Evolutionary conservation across 2,888 invertebrate species (phyloP).

Genomic region (Poecilus cupreus): DNA sequence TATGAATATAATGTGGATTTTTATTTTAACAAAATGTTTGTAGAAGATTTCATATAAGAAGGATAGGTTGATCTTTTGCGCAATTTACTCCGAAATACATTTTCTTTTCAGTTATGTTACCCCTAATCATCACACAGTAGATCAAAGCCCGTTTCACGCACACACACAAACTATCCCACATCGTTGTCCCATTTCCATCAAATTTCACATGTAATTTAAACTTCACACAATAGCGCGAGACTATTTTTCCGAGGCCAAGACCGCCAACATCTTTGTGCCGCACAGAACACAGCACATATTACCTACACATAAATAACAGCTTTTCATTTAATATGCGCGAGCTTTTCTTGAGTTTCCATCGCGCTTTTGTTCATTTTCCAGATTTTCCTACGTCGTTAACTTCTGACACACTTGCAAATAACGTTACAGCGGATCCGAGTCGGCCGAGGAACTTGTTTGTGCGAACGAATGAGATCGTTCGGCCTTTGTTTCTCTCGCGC

Average conservation of each 20-base stretch:
- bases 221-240: not conserved
- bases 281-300: conserved; percentile 9
- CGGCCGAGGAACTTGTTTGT: not conserved
- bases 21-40: too few relatives aligned
- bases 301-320: conserved; percentile 33
- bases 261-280: not conserved
- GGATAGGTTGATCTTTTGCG: not conserved
- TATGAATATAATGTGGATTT: too few relatives aligned
- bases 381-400: conserved; percentile 40
- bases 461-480: not conserved
- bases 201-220: conserved; percentile 25
- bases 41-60: too few relatives aligned
- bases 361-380: conserved; percentile 26
- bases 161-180: not conserved
- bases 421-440: conserved; percentile 11
- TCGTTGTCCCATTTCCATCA: not conserved
- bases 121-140: conserved; percentile 7
- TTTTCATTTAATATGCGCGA: conserved; percentile 25
- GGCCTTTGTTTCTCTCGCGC: conserved; percentile 10
- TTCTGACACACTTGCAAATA: conserved; percentile 38
- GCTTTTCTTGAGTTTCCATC: conserved; percentile 21
- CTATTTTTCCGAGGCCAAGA: conserved; percentile 1
- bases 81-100: not conserved
- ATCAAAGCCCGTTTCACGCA: not conserved
- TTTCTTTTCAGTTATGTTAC: not conserved